Percentiles rank a stretch among this genome's conserved stretches.
These are phyloP conservation scores for Notothenia rossii DNA, from an alignment of 2,113 vertebrate genomes.

Conservation along the genomic window DNA sequence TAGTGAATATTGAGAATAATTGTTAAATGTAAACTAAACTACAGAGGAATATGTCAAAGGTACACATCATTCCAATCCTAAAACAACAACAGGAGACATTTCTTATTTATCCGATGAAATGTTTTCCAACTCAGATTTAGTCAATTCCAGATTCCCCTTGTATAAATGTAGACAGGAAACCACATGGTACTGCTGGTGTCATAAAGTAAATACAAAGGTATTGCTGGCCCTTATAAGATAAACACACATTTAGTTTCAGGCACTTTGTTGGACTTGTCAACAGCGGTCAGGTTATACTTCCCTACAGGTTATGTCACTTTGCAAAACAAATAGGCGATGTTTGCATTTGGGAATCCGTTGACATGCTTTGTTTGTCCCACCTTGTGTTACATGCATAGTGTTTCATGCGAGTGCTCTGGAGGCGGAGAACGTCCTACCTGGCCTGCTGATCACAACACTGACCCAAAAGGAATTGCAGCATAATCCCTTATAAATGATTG, in stretches of 20 bases:
- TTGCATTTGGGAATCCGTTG: constrained; percentile 53
- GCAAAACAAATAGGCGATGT: constrained; percentile 59
- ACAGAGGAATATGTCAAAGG: background rate
- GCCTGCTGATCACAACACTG: background rate
- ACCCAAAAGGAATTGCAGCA: background rate
- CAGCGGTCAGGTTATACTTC: background rate
- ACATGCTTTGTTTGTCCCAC: constrained; percentile 28
- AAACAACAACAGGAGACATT: background rate
- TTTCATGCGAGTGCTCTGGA: background rate
- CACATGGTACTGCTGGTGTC: background rate
- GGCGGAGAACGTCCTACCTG: background rate
- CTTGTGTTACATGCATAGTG: background rate
- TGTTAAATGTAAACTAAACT: background rate
- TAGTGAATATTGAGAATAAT: background rate
- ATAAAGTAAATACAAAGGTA: background rate
- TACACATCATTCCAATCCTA: constrained; percentile 7
- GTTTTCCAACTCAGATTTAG: background rate
- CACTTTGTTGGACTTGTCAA: constrained; percentile 11
- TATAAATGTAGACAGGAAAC: background rate
- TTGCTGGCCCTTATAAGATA: background rate
- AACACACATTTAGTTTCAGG: background rate
- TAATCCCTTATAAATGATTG: background rate
- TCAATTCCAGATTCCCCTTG: background rate
- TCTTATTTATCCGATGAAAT: background rate
- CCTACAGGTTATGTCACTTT: constrained; percentile 17